Evolutionary conservation across 2,113 vertebrate genomes (phyloP).

Genomic region (Oncorhynchus clarkii): DNA sequence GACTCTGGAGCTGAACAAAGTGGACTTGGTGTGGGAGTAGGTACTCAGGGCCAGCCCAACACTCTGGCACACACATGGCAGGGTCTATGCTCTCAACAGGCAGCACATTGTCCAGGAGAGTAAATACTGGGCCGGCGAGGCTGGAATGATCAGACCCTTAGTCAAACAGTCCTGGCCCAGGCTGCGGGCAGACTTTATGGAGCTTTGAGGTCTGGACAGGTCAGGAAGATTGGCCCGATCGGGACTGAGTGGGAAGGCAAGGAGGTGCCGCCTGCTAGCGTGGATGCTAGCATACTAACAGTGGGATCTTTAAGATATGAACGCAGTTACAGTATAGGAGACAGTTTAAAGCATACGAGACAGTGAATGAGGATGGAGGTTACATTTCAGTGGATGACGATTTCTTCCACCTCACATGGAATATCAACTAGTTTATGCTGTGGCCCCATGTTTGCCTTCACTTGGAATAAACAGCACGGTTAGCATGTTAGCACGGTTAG

Average conservation of each 20-base stretch:
- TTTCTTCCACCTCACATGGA: too few relatives aligned
- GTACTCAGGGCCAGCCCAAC: not conserved
- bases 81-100: constrained; percentile 44
- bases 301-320: not conserved
- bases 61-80: constrained; percentile 1
- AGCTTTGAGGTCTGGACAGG: constrained; percentile 14
- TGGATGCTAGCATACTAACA: not conserved
- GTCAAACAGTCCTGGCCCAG: constrained; percentile 43
- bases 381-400: too few relatives aligned
- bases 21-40: not conserved
- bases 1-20: not conserved
- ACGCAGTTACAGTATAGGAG: too few relatives aligned
- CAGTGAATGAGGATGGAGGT: too few relatives aligned
- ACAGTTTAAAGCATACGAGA: too few relatives aligned
- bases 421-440: too few relatives aligned
- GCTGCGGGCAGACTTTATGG: constrained; percentile 34
- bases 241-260: not conserved
- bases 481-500: too few relatives aligned
- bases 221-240: constrained; percentile 14
- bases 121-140: constrained; percentile 27
- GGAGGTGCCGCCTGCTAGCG: not conserved
- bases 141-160: constrained; percentile 35
- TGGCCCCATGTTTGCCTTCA: too few relatives aligned
- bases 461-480: too few relatives aligned
- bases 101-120: constrained; percentile 36